These are phyloP conservation scores for Glyptemys insculpta DNA, from an alignment of 2,797 vertebrate species.

Conservation along the genomic window DNA sequence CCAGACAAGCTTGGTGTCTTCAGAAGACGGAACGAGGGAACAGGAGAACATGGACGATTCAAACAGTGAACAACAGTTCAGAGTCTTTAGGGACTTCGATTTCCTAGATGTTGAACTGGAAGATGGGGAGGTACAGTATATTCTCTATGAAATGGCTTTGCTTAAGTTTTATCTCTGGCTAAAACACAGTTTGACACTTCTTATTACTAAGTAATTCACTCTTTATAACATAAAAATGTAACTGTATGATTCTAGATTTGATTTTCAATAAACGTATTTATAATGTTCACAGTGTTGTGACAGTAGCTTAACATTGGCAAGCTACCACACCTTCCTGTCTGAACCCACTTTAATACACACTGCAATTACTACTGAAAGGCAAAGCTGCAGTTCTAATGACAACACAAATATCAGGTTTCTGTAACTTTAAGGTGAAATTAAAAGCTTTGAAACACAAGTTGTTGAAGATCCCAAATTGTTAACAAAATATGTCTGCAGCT, in stretches of 20 bases:
- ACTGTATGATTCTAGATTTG: constrained; percentile 51
- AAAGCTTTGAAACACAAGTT: not conserved
- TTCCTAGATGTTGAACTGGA: constrained; percentile 99
- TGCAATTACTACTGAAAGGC: constrained; percentile 67
- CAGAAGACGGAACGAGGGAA: constrained; percentile 92
- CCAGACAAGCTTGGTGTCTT: constrained; percentile 94
- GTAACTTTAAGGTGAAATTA: constrained; percentile 2
- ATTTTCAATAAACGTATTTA: constrained; percentile 56
- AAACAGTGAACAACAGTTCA: constrained; percentile 97
- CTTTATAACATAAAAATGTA: constrained; percentile 42
- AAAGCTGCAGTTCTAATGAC: constrained; percentile 38
- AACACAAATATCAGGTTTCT: constrained; percentile 4
- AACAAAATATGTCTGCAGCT: not conserved
- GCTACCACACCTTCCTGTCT: constrained; percentile 79
- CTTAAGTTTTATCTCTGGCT: constrained; percentile 28
- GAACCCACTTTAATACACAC: constrained; percentile 37
- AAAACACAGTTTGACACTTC: constrained; percentile 21
- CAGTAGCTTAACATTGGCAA: constrained; percentile 48
- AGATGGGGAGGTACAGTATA: constrained; percentile 92
- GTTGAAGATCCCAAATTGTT: constrained; percentile 2
- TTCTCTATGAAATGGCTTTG: constrained; percentile 63
- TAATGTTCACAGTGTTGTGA: constrained; percentile 48
- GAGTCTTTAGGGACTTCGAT: constrained; percentile 98
- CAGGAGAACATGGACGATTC: constrained; percentile 96
- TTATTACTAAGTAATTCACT: constrained; percentile 38